Evolutionary conservation across 2,113 vertebrate species (phyloP).

Genomic region (Budorcas taxicolor): DNA sequence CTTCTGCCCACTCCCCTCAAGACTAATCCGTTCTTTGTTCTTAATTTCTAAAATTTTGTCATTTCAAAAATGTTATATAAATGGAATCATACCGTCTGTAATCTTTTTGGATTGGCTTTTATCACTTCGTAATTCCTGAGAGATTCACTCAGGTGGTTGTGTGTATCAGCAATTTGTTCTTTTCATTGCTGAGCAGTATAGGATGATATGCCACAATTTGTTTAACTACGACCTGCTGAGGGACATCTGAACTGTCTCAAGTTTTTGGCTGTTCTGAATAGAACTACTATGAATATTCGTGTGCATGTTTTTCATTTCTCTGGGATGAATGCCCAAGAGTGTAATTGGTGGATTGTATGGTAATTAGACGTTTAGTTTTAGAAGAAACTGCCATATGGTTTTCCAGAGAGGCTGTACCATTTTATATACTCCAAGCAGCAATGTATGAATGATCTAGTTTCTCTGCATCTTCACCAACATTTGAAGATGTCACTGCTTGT

Average conservation of each 20-base stretch:
- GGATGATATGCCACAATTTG: not conserved
- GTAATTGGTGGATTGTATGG: not conserved
- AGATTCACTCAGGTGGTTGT: not conserved
- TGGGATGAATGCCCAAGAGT: not conserved
- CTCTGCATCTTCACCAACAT: not conserved
- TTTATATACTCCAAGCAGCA: not conserved
- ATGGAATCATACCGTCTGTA: not conserved
- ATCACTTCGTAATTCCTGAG: not conserved
- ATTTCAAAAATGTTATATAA: constrained; percentile 5
- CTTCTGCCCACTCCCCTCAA: not conserved
- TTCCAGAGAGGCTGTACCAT: not conserved
- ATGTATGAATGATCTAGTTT: not conserved
- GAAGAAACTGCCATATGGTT: not conserved
- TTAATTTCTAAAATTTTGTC: constrained; percentile 6
- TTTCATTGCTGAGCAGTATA: not conserved
- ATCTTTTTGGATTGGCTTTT: not conserved
- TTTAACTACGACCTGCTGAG: not conserved
- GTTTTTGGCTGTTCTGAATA: not conserved
- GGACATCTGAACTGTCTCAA: not conserved
- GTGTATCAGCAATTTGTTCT: not conserved
- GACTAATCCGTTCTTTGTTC: not conserved
- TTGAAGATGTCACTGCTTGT: not conserved
- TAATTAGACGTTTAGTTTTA: constrained; percentile 35
- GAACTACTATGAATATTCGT: not conserved
- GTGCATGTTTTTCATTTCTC: constrained; percentile 1